Evolutionary conservation across 2,888 invertebrate species (phyloP).

Genomic region (Bellardia bayeri): DNA sequence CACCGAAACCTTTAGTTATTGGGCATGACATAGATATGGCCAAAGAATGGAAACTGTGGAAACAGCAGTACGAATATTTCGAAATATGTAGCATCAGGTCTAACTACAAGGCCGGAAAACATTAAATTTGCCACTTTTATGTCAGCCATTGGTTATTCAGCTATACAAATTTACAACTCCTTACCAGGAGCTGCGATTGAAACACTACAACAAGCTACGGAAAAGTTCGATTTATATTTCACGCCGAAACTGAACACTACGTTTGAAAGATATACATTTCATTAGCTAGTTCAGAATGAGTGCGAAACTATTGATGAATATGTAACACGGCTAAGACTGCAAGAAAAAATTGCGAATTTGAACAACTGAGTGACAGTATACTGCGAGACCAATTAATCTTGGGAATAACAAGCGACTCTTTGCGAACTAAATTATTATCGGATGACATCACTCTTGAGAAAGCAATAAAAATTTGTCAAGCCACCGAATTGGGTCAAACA

Average conservation of each 20-base stretch:
- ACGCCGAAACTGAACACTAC: constrained; percentile 26
- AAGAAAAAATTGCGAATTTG: neutral
- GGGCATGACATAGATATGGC: too few species aligned
- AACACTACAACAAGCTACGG: neutral
- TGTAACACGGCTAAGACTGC: neutral
- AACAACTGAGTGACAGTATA: neutral
- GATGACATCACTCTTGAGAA: constrained; percentile 8
- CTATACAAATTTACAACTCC: too few species aligned
- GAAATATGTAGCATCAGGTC: too few species aligned
- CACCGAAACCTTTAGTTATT: too few species aligned
- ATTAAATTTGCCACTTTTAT: too few species aligned
- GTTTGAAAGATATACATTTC: constrained; percentile 33
- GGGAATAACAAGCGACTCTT: constrained; percentile 12
- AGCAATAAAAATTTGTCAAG: constrained; percentile 1
- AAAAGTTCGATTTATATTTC: constrained; percentile 29
- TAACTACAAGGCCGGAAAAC: too few species aligned
- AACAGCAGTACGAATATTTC: too few species aligned
- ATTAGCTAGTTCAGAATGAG: constrained; percentile 37
- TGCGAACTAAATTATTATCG: constrained; percentile 2
- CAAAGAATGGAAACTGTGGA: too few species aligned
- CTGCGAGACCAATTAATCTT: constrained; percentile 18
- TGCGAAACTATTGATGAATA: constrained; percentile 39
- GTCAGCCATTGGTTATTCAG: too few species aligned
- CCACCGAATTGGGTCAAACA: constrained; percentile 10
- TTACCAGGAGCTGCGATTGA: too few species aligned